Conservation (phyloP, 2,888 invertebrate genomes). For the Meloe dianella region DNA sequence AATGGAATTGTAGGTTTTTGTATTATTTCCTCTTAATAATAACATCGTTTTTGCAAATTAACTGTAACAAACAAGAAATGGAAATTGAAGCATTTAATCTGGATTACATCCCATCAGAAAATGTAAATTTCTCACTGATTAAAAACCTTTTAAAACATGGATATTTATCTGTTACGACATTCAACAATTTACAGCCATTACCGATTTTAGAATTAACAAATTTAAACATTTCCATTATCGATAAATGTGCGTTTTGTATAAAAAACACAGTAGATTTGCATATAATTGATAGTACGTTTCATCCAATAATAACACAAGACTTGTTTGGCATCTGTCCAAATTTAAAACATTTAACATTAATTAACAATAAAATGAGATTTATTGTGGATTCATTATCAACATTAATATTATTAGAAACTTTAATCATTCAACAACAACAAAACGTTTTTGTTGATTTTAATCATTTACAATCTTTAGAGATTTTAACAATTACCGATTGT, state of each 20-base stretch:
- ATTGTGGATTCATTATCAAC: not conserved
- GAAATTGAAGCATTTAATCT: not conserved
- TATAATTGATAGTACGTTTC: not conserved
- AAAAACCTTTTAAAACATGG: not conserved
- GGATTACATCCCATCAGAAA: not conserved
- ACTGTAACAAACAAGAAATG: not conserved
- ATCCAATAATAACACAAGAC: not conserved
- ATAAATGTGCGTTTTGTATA: not conserved
- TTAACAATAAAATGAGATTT: not conserved
- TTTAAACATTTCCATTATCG: not conserved
- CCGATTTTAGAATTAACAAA: not conserved
- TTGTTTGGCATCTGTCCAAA: not conserved
- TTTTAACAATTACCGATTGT: not conserved
- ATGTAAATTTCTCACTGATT: not conserved
- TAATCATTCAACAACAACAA: not conserved
- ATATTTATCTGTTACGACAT: not conserved
- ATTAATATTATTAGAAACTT: not conserved
- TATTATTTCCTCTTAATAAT: not conserved
- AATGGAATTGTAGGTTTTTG: not conserved
- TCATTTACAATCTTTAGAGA: not conserved
- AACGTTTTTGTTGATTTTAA: not conserved
- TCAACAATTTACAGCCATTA: not conserved
- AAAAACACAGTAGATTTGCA: not conserved
- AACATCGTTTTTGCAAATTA: not conserved
- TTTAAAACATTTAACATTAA: not conserved